phyloP scores from a whole-genome alignment of 2,113 vertebrate genomes.

The Bos taurus region DNA sequence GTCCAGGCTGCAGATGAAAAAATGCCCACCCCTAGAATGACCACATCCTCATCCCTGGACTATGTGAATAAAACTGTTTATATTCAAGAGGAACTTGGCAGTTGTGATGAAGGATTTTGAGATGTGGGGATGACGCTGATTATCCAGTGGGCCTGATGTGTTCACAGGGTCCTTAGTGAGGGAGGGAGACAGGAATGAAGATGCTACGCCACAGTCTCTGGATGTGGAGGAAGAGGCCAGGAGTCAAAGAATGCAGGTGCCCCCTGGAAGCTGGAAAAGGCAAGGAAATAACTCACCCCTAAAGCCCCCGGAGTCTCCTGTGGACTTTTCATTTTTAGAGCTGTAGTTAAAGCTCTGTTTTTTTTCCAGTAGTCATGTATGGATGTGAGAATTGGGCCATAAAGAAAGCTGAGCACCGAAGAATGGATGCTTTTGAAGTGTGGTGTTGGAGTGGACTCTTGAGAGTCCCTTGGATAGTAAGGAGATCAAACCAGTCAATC shows the following conservation, averaged over 20 bases:
- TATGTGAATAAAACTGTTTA: not conserved
- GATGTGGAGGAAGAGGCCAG: not conserved
- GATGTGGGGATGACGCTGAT: not conserved
- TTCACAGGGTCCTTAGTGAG: not conserved
- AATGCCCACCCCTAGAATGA: not conserved
- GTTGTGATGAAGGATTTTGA: not conserved
- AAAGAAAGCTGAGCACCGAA: not conserved
- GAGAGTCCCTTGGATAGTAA: not conserved
- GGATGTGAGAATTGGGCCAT: not conserved
- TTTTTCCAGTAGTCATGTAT: not conserved
- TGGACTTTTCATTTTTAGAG: not conserved
- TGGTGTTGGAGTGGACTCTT: not conserved
- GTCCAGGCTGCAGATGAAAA: not conserved
- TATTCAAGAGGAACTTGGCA: not conserved
- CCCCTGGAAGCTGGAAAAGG: not conserved
- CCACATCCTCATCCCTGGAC: not conserved
- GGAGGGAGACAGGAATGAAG: not conserved
- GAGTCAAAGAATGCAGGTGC: not conserved
- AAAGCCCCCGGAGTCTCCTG: not conserved
- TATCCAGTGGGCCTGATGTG: too few species aligned
- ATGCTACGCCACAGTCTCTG: fast-evolving
- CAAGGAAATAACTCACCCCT: not conserved
- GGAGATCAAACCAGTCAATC: not conserved
- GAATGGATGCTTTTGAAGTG: not conserved
- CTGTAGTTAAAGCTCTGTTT: not conserved